Evolutionary conservation across 2,113 vertebrate species (phyloP).

Genomic region (Rhea pennata): DNA sequence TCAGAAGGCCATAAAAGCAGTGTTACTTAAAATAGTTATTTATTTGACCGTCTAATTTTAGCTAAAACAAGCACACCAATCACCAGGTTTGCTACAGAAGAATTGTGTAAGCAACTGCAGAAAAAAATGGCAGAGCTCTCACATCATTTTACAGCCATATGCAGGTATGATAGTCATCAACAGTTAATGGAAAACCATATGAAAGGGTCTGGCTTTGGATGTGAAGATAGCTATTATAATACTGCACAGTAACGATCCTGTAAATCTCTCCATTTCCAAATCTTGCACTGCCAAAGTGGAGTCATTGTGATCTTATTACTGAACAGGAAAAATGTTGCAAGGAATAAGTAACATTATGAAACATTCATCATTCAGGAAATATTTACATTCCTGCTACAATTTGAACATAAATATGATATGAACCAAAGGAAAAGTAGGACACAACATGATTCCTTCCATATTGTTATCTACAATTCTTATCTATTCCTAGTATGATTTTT

Average conservation of each 20-base stretch:
- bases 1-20: neutral
- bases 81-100: neutral
- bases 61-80: neutral
- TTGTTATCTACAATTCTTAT: neutral
- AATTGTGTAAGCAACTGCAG: neutral
- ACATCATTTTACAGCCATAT: neutral
- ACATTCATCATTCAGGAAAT: neutral
- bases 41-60: neutral
- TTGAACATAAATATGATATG: neutral
- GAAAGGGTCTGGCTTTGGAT: neutral
- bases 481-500: neutral
- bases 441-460: neutral
- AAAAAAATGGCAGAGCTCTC: neutral
- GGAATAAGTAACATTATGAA: neutral
- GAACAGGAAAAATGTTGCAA: neutral
- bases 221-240: neutral
- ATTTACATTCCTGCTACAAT: neutral
- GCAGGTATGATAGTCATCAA: neutral
- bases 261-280: neutral
- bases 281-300: neutral
- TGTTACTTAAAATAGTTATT: neutral
- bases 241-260: neutral
- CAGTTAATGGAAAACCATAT: neutral
- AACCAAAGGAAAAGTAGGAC: neutral
- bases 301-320: neutral